Percentiles rank a stretch among this genome's conserved stretches.
Evolutionary conservation across 2,888 invertebrate species (phyloP).

Genomic region (Drosophila tanythrix): DNA sequence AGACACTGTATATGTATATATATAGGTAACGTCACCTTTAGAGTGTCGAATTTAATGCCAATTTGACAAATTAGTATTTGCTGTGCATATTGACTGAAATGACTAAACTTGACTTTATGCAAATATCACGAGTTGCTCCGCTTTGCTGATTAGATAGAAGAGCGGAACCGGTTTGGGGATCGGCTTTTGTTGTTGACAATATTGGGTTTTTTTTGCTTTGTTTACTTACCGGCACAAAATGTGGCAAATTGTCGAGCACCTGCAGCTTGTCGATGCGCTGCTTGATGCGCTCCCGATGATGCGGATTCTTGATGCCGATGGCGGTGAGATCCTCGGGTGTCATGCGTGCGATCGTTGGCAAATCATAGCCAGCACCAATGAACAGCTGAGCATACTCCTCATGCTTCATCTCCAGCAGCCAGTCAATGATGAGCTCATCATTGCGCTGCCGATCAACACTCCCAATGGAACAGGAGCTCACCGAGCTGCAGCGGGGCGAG

Average conservation of each 20-base stretch:
- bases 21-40: conserved; percentile 24
- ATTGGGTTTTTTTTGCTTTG: neutral
- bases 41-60: conserved; percentile 66
- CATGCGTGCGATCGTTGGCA: conserved; percentile 99
- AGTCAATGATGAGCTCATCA: conserved; percentile 97
- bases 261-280: conserved; percentile 97
- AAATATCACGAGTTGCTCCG: conserved; percentile 58
- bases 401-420: conserved; percentile 96
- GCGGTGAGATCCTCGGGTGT: conserved; percentile 97
- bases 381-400: conserved; percentile 98
- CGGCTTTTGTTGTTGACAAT: neutral
- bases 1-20: neutral
- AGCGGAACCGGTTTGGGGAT: conserved; percentile 30
- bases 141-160: conserved; percentile 56
- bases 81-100: conserved; percentile 28
- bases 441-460: conserved; percentile 90
- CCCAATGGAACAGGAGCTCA: conserved; percentile 92
- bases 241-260: conserved; percentile 97
- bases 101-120: conserved; percentile 51
- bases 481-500: conserved; percentile 89
- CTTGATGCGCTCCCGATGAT: conserved; percentile 97
- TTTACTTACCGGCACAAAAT: conserved; percentile 93
- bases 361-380: conserved; percentile 97
- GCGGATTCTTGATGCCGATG: conserved; percentile 97
- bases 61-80: conserved; percentile 67